Percentiles rank a stretch among this genome's conserved stretches.
Evolutionary conservation across 2,888 invertebrate genomes (phyloP).

Genomic region (Syritta pipiens): DNA sequence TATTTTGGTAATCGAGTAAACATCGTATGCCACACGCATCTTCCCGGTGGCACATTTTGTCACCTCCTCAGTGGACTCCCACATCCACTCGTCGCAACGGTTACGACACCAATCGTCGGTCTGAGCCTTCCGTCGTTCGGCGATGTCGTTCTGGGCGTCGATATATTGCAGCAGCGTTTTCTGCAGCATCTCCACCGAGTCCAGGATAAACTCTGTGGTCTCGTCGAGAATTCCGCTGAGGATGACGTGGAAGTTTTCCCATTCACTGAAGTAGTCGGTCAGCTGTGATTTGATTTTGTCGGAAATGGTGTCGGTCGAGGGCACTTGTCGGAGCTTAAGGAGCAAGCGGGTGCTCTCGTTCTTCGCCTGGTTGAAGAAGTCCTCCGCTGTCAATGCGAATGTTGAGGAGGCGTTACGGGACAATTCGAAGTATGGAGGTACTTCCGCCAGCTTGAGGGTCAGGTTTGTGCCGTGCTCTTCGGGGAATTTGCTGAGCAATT

Average conservation of each 20-base stretch:
- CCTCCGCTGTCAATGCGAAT: constrained; percentile 71
- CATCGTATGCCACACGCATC: constrained; percentile 73
- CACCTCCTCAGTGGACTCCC: constrained; percentile 73
- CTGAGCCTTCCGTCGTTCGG: constrained; percentile 70
- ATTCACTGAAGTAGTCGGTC: constrained; percentile 76
- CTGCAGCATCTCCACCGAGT: constrained; percentile 71
- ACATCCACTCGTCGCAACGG: constrained; percentile 74
- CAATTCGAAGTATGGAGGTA: constrained; percentile 71
- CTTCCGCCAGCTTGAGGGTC: constrained; percentile 71
- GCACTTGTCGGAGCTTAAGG: constrained; percentile 73
- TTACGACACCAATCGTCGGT: constrained; percentile 71
- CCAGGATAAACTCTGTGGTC: constrained; percentile 73
- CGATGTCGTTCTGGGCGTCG: constrained; percentile 72
- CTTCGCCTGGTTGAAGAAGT: constrained; percentile 72
- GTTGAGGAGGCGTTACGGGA: constrained; percentile 67
- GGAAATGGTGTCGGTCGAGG: constrained; percentile 71
- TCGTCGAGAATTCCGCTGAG: constrained; percentile 75
- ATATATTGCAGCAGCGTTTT: constrained; percentile 72
- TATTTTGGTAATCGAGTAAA: constrained; percentile 74
- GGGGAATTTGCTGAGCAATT: constrained; percentile 72
- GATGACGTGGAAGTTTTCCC: constrained; percentile 75
- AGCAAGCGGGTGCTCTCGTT: constrained; percentile 73
- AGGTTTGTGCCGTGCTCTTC: constrained; percentile 74
- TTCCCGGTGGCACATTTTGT: constrained; percentile 73
- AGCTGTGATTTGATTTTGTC: constrained; percentile 72